Base-by-base conservation (phyloP, 30 jellyfish, hydroid and myxozoan genomes). In the Aurelia aurita complex sp. Pacific region DNA sequence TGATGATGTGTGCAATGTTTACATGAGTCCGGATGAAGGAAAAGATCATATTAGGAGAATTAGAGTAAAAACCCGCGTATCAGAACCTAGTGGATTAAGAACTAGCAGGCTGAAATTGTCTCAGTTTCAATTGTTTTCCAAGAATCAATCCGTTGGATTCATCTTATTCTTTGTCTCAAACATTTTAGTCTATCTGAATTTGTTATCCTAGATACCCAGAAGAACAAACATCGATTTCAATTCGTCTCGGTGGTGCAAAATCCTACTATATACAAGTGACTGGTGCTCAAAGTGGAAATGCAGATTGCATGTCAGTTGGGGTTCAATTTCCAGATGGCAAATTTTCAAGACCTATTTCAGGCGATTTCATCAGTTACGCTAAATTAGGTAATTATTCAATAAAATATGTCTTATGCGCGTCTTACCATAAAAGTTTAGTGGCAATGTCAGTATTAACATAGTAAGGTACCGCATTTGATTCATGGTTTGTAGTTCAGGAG, bases 21-120 rank as follows among this genome's bases (percentile, higher is more conserved):
- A 87, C 89, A 94, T 94, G 99, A 88, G 97, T 68, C 97, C 99
- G 1, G 99, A 94, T 64, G 99, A 94, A 43, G 91, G 99, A 0
- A 89, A 94, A 54, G 99, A 94, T 15, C 99, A 94, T 67, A 52
- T 94, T 66, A 73, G 99, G 69, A 77, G 94, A 76, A 84, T 89
- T 78, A 79, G 85, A 2, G 89, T 97, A 35, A 97, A 94, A 77
- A 74, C 97, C 65, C 80, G 97, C 69, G 85, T 93, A 97, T 94
- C 99, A 12, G 89, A 76, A 18, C 97, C 89, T 23, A 23, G 29
- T 23, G 29, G 29, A 23, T 23, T 23, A 23, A 23, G 29, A 23
- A 23, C 29, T 23, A 23, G 29, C 29, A 23, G 29, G 29, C 29
- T 23, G 29, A 23, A 23, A 23, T 23, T 23, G 29, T 23, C 29